Percentiles rank a stretch among this genome's conserved stretches.
phyloP scores from a whole-genome alignment of 2,797 vertebrate species.

The Lerista edwardsae region DNA sequence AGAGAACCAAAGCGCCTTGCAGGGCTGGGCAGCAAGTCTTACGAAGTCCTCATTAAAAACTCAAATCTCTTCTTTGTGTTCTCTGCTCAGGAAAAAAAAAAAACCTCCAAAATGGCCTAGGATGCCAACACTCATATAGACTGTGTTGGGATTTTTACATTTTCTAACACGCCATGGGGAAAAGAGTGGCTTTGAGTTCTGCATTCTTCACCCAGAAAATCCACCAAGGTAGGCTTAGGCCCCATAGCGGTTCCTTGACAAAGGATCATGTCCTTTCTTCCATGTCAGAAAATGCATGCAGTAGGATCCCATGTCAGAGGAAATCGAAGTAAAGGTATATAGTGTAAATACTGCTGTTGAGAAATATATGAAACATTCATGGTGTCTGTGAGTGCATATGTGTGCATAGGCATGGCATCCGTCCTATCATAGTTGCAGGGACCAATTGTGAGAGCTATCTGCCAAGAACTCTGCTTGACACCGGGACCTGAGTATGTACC shows the following conservation, averaged over 20 bases:
- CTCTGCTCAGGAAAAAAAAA: slow-evolving; percentile 68
- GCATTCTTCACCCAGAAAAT: slow-evolving; percentile 30
- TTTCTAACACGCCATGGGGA: slow-evolving; percentile 28
- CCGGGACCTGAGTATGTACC: slow-evolving; percentile 34
- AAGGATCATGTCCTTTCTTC: background rate
- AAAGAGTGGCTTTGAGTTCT: slow-evolving; percentile 12
- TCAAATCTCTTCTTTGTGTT: slow-evolving; percentile 68
- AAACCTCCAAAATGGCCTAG: slow-evolving; percentile 45
- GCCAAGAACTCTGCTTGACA: slow-evolving; percentile 33
- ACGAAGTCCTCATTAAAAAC: slow-evolving; percentile 11
- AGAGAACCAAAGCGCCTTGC: background rate
- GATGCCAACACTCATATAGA: slow-evolving; percentile 39
- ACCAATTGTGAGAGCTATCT: slow-evolving; percentile 39
- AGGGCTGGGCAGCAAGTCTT: background rate
- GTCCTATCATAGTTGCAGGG: slow-evolving; percentile 39
- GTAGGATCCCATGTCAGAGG: slow-evolving; percentile 36
- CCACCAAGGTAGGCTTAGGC: background rate
- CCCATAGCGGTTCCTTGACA: background rate
- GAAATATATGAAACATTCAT: slow-evolving; percentile 18
- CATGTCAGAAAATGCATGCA: slow-evolving; percentile 20
- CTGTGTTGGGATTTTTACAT: slow-evolving; percentile 40
- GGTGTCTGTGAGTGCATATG: background rate
- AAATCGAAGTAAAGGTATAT: slow-evolving; percentile 7
- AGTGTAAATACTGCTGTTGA: slow-evolving; percentile 51
- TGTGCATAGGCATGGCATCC: background rate